Evolutionary conservation across 2,888 invertebrate species (phyloP), one percentile per base, ranked within the genome.

Genomic region (Asteroscopus sphinx): DNA sequence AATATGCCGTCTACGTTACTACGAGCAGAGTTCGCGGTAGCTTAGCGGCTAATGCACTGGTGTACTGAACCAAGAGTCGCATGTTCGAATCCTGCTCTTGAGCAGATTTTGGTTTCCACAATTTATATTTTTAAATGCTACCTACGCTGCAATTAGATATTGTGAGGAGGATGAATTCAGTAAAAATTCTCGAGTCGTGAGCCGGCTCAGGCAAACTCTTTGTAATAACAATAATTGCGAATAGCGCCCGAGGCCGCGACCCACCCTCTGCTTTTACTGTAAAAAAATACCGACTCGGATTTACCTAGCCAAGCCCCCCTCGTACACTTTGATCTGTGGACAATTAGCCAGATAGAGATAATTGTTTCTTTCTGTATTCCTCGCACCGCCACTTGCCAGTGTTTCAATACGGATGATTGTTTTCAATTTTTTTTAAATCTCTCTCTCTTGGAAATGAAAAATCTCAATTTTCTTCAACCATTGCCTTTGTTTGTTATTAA

Each of bases 151-250:
- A 89, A 88, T 88, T 86, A 87, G 79, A 80, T 80, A 76, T 80
- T 81, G 83, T 81, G 80, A 74, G 69, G 83, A 85, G 69, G 83
- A 85, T 83, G 75, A 91, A 87, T 86, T 88, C 84, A 80, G 80
- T 85, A 77, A 87, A 92, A 92, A 88, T 73, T 80, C 81, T 80
- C 77, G 79, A 83, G 82, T 79, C 75, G 76, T 86, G 88, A 93
- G 88, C 90, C 88, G 89, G 92, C 89, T 92, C 87, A 89, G 79
- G 85, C 87, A 88, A 89, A 88, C 90, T 93, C 91, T 91, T 91
- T 93, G 92, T 93, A 93, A 93, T 93, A 93, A 93, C 90, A 93
- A 93, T 92, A 92, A 93, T 93, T 93, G 93, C 88, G 85, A 88
- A 89, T 86, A 86, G 77, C 83, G 90, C 93, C 86, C 82, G 85